Evolutionary conservation across 2,888 invertebrate species (phyloP).

Genomic region (Aspidiotus rigidus): DNA sequence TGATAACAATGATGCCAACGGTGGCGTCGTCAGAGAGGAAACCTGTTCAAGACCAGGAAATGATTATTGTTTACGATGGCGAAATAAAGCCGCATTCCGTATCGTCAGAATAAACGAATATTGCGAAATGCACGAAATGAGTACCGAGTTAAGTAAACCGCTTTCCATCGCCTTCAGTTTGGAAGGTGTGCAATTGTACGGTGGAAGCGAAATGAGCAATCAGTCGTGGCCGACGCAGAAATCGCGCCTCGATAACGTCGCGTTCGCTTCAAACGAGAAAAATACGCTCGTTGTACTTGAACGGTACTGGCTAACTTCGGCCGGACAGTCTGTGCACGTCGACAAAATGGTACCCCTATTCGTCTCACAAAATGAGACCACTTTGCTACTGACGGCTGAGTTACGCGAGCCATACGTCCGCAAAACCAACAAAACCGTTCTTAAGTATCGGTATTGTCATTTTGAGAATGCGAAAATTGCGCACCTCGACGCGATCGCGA

Average conservation of each 20-base stretch:
- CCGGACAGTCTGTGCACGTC: constrained; percentile 57
- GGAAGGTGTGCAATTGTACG: constrained; percentile 52
- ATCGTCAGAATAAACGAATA: neutral
- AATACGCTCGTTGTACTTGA: constrained; percentile 53
- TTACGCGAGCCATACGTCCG: constrained; percentile 42
- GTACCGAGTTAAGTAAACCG: neutral
- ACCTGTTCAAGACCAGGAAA: neutral
- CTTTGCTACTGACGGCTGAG: constrained; percentile 44
- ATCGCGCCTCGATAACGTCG: constrained; percentile 48
- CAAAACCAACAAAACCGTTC: constrained; percentile 35
- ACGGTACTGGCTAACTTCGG: constrained; percentile 63
- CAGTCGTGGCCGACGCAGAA: constrained; percentile 60
- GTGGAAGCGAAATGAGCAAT: constrained; percentile 53
- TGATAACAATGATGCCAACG: too few relatives aligned
- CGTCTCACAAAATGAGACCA: constrained; percentile 43
- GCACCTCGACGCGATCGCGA: constrained; percentile 54
- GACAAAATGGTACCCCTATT: constrained; percentile 58
- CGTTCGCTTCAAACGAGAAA: constrained; percentile 52
- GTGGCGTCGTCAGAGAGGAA: too few relatives aligned
- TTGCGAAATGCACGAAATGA: neutral
- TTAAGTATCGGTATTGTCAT: constrained; percentile 56
- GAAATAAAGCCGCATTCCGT: neutral
- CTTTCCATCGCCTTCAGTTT: constrained; percentile 38
- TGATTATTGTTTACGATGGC: neutral
- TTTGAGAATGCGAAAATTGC: constrained; percentile 52